A percentile compares a stretch with the other conserved stretches of the same genome.
phyloP scores from a whole-genome alignment of 2,888 invertebrate species.

The Caenorhabditis macrosperma region DNA sequence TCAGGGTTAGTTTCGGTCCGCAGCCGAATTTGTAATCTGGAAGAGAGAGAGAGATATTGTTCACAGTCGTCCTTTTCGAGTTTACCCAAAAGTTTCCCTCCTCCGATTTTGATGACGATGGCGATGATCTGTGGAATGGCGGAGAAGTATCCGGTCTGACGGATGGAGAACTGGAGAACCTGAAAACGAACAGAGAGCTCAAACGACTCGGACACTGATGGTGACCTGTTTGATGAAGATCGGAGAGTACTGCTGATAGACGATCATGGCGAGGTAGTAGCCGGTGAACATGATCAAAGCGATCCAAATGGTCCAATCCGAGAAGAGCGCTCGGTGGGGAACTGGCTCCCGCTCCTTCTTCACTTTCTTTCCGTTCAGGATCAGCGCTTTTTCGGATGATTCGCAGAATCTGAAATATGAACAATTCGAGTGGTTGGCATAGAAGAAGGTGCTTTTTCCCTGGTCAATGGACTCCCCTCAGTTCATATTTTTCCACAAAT shows the following conservation, averaged over 20 bases:
- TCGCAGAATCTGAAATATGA: not conserved
- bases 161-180: constrained; percentile 60
- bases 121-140: constrained; percentile 64
- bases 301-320: constrained; percentile 61
- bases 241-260: constrained; percentile 67
- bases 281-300: constrained; percentile 66
- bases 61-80: not conserved
- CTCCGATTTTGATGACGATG: constrained; percentile 61
- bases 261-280: constrained; percentile 67
- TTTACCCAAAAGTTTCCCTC: constrained; percentile 60
- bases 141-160: constrained; percentile 67
- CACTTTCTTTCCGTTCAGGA: constrained; percentile 50
- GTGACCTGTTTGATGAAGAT: constrained; percentile 66
- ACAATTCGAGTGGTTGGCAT: not conserved
- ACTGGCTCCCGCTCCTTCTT: constrained; percentile 38
- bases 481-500: no score
- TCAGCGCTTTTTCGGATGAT: constrained; percentile 47
- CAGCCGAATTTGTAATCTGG: constrained; percentile 60
- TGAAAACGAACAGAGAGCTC: not conserved
- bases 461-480: no score
- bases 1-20: constrained; percentile 50
- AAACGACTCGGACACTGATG: not conserved
- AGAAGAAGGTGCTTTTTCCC: no score
- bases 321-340: constrained; percentile 43
- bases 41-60: not conserved